A percentile compares a stretch with the other conserved stretches of the same genome.
Evolutionary conservation across 1,140 invertebrate species (phyloP).

Genomic region (Archegozetes longisetosus): DNA sequence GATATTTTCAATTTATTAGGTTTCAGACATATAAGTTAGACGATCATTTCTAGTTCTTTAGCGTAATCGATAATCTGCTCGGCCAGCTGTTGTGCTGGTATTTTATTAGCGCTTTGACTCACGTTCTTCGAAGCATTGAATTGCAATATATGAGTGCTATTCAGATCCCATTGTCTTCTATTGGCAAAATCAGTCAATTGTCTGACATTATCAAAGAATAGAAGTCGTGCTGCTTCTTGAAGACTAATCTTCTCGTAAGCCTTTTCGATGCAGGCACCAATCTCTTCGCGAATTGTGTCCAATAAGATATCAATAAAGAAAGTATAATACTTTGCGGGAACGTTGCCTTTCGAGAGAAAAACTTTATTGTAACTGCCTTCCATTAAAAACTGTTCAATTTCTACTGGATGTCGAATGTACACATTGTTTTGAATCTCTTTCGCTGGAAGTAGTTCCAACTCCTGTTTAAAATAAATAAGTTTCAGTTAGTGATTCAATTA

Average conservation of each 20-base stretch:
- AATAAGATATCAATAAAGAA: conserved; percentile 94
- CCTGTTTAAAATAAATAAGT: conserved; percentile 31
- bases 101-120: conserved; percentile 35
- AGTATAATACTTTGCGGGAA: conserved; percentile 88
- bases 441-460: conserved; percentile 81
- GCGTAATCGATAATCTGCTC: conserved; percentile 92
- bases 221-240: conserved; percentile 68
- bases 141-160: background rate
- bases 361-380: conserved; percentile 98
- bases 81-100: conserved; percentile 74
- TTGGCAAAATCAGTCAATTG: conserved; percentile 60
- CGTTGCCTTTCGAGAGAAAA: conserved; percentile 73
- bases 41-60: conserved; percentile 96
- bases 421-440: conserved; percentile 82
- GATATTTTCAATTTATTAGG: no score
- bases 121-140: background rate
- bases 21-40: no score
- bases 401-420: conserved; percentile 86
- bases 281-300: conserved; percentile 89
- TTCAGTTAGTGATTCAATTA: background rate
- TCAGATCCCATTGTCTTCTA: conserved; percentile 9
- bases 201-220: conserved; percentile 55
- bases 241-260: conserved; percentile 81
- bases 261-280: conserved; percentile 87
- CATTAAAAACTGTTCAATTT: conserved; percentile 96